These are phyloP conservation scores for Caenorhabditis sinica DNA, from an alignment of 2,888 invertebrate genomes.

Conservation along the genomic window DNA sequence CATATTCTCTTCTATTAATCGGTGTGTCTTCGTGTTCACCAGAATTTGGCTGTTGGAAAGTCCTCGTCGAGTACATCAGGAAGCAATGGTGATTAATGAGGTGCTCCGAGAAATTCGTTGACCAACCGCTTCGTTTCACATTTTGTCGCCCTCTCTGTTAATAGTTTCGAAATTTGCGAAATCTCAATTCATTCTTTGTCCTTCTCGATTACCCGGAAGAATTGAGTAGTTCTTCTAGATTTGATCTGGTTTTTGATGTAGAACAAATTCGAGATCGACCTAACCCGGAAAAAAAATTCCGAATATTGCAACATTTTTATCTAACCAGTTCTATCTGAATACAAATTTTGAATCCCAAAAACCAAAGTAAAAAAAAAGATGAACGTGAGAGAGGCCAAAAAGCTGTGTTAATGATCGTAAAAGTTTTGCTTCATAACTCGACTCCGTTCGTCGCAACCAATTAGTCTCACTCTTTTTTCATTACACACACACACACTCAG, in stretches of 20 bases:
- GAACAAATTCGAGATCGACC: background rate
- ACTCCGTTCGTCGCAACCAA: background rate
- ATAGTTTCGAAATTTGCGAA: background rate
- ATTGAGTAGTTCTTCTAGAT: background rate
- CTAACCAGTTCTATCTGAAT: background rate
- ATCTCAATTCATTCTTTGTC: background rate
- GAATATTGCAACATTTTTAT: conserved; percentile 1
- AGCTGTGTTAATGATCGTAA: background rate
- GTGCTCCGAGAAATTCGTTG: conserved; percentile 53
- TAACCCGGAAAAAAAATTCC: background rate
- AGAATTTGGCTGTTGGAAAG: conserved; percentile 43
- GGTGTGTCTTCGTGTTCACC: conserved; percentile 1
- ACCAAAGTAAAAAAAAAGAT: conserved; percentile 5
- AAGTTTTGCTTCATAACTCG: background rate
- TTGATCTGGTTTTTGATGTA: background rate
- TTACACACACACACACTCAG: conserved; percentile 36
- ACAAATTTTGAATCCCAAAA: background rate
- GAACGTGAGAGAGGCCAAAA: background rate
- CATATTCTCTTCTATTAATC: conserved; percentile 13
- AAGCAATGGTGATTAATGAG: conserved; percentile 60
- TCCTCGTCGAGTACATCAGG: conserved; percentile 52
- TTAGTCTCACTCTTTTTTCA: conserved; percentile 6
- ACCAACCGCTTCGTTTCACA: conserved; percentile 30
- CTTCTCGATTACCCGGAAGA: background rate
- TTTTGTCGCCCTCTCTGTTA: conserved; percentile 8